Base-by-base conservation (phyloP, 1,140 invertebrate species). In the Liolophura sinensis region DNA sequence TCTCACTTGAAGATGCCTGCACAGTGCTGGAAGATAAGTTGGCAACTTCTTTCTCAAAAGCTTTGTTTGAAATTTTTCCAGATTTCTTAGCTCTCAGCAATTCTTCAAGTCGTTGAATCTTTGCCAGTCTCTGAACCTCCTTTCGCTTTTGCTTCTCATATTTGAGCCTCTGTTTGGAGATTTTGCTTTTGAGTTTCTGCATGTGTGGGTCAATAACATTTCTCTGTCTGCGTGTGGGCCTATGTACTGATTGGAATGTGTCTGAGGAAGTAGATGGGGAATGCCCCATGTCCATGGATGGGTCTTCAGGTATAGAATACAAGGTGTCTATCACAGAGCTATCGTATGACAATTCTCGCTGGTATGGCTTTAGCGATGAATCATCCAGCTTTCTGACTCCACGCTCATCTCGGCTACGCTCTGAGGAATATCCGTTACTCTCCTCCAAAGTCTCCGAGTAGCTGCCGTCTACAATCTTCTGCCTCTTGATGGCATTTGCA, bases 61-160 rank as follows among this genome's bases (percentile, higher is more conserved):
- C 73, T n/a, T 68, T 64, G 61, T 76, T 72, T 20, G 72, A 69
- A 20, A 78, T 67, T 64, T 73, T 66, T 16, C 76, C 77, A 55
- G 71, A 71, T 31, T 61, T 67, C 58, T 77, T 80, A 24, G 78
- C 78, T 58, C 55, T 68, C 12, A 79, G 65, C 50, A 79, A 62
- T 69, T 74, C 67, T 69, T 82, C 78, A 24, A 81, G 59, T 65
- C 76, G 78, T 57, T 73, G 68, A 56, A 82, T 67, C 64, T 82
- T 82, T 18, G 78, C 76, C 49, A 77, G 61, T 27, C 78, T 70
- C 49, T 76, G 68, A 46, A 73, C 60, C 24, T 71, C 62, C 5
- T 61, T 31, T 11, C 47, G 47, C 49, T 56, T 25, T 14, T 62
- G 62, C 16, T 46, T 20, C 11, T 27, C 31, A 48, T 67, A 60